Conservation (phyloP, 2,888 invertebrate species). For the Schrankia costaestrigalis region DNA sequence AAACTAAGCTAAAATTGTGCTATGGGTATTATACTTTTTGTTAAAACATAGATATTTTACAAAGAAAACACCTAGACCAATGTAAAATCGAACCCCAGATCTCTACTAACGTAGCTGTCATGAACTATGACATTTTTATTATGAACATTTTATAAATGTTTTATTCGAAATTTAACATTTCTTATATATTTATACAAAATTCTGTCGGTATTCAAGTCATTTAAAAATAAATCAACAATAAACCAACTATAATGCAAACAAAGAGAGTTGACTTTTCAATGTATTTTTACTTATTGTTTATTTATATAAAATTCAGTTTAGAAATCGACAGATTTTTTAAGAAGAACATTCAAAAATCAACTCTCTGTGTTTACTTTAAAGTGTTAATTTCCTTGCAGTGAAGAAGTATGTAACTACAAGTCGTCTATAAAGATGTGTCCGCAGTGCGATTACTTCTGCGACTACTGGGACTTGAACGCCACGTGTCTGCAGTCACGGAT, state of each 20-base stretch:
- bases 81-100: background rate
- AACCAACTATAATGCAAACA: background rate
- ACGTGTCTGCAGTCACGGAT: conserved; percentile 92
- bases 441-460: conserved; percentile 92
- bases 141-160: no score
- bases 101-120: background rate
- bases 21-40: no score
- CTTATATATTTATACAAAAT: no score
- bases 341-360: background rate
- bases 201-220: no score
- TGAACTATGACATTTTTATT: background rate
- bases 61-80: no score
- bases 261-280: background rate
- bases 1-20: no score
- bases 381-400: conserved; percentile 64
- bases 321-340: background rate
- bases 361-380: background rate
- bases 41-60: no score
- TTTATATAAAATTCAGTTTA: no score
- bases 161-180: no score
- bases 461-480: conserved; percentile 90
- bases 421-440: conserved; percentile 92
- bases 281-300: background rate
- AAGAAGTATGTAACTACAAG: conserved; percentile 85
- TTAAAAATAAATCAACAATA: no score